These are phyloP conservation scores for Coregonus suidteri DNA, from an alignment of 2,797 vertebrate genomes.

Conservation along the genomic window DNA sequence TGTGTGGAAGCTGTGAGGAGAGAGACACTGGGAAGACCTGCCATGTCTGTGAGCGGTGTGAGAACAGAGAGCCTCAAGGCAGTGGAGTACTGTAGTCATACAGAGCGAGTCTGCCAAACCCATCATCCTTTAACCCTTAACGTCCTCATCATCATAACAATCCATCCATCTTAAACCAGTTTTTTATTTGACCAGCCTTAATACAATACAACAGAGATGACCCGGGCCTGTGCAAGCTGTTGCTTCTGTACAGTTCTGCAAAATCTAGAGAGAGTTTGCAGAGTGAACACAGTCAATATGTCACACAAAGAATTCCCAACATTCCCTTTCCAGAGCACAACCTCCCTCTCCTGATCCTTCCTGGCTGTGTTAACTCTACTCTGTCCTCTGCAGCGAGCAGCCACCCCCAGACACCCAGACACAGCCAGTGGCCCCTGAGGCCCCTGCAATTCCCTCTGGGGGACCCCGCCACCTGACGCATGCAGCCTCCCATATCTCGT, in stretches of 20 bases:
- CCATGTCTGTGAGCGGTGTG: constrained; percentile 18
- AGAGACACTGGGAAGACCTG: constrained; percentile 3
- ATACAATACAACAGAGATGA: constrained; percentile 8
- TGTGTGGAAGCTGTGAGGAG: neutral
- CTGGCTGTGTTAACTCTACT: constrained; percentile 10
- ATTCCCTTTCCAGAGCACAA: constrained; percentile 2
- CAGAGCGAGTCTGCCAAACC: constrained; percentile 14
- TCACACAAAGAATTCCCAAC: neutral
- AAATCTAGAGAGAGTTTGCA: neutral
- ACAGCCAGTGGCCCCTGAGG: constrained; percentile 19
- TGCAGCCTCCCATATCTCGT: constrained; percentile 74
- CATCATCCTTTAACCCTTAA: constrained; percentile 29
- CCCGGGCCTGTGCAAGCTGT: constrained; percentile 15
- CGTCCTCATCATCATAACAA: neutral
- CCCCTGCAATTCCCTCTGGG: constrained; percentile 45
- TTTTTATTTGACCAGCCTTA: constrained; percentile 21
- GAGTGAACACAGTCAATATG: neutral
- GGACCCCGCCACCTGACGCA: constrained; percentile 70
- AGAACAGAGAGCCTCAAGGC: constrained; percentile 37
- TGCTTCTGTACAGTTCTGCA: constrained; percentile 2
- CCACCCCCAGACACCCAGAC: constrained; percentile 73
- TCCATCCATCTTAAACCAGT: constrained; percentile 12
- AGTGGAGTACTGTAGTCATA: constrained; percentile 10
- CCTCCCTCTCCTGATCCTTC: constrained; percentile 5
- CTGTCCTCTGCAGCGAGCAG: constrained; percentile 57